phyloP scores from a whole-genome alignment of 1,140 invertebrate species.

The Drosophila pandora region DNA sequence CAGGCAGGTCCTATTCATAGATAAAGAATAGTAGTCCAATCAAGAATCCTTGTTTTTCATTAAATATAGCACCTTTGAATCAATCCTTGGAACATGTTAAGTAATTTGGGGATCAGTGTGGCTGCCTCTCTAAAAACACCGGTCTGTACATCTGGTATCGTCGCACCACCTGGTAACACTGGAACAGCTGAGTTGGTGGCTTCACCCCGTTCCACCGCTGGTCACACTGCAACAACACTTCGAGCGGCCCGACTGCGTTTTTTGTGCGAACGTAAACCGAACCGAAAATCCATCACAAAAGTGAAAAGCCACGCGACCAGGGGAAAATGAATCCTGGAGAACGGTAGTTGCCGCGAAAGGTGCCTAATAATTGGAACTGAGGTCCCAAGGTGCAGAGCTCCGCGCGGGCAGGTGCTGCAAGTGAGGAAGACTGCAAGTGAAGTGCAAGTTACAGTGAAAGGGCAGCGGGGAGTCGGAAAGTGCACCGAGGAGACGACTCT shows the following conservation, averaged over 20 bases:
- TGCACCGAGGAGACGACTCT: conserved; percentile 22
- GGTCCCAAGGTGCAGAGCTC: neutral
- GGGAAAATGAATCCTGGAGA: conserved; percentile 16
- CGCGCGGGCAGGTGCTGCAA: neutral
- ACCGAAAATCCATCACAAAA: conserved; percentile 60
- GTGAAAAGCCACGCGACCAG: conserved; percentile 48
- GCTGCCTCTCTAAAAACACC: neutral
- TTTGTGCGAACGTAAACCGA: conserved; percentile 34
- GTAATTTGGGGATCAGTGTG: conserved; percentile 46
- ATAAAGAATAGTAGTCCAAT: conserved; percentile 1
- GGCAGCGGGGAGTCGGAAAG: conserved; percentile 4
- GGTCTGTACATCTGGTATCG: neutral
- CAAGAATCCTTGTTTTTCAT: conserved; percentile 1
- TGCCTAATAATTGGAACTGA: neutral
- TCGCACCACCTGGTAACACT: neutral
- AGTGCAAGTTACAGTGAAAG: conserved; percentile 24
- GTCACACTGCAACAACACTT: conserved; percentile 51
- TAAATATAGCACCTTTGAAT: conserved; percentile 54
- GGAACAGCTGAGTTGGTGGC: conserved; percentile 11
- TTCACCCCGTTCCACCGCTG: conserved; percentile 1
- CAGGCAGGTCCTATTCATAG: conserved; percentile 42
- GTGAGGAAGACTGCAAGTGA: conserved; percentile 3
- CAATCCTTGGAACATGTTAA: conserved; percentile 67
- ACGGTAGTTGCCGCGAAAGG: neutral
- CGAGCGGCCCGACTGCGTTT: conserved; percentile 36